A percentile compares a stretch with the other conserved stretches of the same genome.
Evolutionary conservation across 1,140 invertebrate genomes (phyloP).

Genomic region (Plodia interpunctella): DNA sequence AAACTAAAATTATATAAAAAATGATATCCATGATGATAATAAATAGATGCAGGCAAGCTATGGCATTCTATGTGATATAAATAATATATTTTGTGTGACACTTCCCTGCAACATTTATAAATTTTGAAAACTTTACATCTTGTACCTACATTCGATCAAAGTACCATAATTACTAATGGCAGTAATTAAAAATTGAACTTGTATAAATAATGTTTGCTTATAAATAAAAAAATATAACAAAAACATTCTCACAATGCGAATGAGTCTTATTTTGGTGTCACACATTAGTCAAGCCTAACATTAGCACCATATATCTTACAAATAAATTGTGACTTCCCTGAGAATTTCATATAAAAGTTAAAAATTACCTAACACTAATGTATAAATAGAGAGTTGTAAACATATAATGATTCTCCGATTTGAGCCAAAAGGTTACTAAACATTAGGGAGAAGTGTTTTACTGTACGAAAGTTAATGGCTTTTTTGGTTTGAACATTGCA

Average conservation of each 20-base stretch:
- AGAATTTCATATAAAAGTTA: slow-evolving; percentile 74
- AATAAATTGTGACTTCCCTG: slow-evolving; percentile 74
- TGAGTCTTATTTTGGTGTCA: slow-evolving; percentile 74
- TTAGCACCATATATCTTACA: slow-evolving; percentile 76
- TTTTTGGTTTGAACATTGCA: slow-evolving; percentile 77
- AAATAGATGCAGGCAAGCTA: slow-evolving; percentile 75
- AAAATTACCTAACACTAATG: slow-evolving; percentile 74
- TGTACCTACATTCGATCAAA: slow-evolving; percentile 51
- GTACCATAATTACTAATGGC: slow-evolving; percentile 66
- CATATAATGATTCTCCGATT: slow-evolving; percentile 66
- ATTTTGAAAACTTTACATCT: slow-evolving; percentile 45
- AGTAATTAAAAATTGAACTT: slow-evolving; percentile 67
- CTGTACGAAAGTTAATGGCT: slow-evolving; percentile 66
- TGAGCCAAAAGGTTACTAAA: slow-evolving; percentile 69
- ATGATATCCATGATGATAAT: slow-evolving; percentile 55
- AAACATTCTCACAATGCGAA: slow-evolving; percentile 70
- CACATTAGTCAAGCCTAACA: slow-evolving; percentile 73
- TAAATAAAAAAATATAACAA: slow-evolving; percentile 72
- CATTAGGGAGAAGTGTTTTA: slow-evolving; percentile 49
- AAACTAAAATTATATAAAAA: slow-evolving; percentile 70
- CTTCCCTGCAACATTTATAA: slow-evolving; percentile 67
- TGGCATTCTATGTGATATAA: slow-evolving; percentile 66
- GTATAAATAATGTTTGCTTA: slow-evolving; percentile 74
- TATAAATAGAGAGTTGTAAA: slow-evolving; percentile 71
- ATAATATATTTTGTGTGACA: slow-evolving; percentile 69